Conservation (phyloP, 2,113 vertebrate genomes). For the Myrmecobius fasciatus region DNA sequence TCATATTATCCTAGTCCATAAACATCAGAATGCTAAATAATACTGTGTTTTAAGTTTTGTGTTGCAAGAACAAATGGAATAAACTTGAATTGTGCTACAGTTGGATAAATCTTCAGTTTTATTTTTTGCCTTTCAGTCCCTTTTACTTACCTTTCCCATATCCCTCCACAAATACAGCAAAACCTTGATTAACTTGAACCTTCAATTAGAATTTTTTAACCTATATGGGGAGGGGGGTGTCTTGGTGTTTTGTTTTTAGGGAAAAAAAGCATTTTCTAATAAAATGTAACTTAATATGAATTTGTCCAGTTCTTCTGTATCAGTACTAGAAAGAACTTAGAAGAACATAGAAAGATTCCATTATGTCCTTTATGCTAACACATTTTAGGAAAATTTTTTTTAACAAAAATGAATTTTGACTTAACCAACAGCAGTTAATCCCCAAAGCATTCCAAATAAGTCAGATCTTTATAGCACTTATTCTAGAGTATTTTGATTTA, state of each 20-base stretch:
- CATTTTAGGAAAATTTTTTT: not conserved
- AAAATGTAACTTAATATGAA: not conserved
- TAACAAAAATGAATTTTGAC: not conserved
- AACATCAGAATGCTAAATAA: slow-evolving; percentile 86
- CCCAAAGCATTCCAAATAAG: not conserved
- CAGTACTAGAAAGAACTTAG: not conserved
- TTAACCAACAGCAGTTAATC: not conserved
- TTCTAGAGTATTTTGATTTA: not conserved
- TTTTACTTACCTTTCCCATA: not conserved
- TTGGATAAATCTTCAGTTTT: slow-evolving; percentile 37
- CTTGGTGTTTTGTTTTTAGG: not conserved
- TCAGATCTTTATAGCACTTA: not conserved
- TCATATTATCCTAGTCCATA: slow-evolving; percentile 83
- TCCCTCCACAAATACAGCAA: not conserved
- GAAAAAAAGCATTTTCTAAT: not conserved
- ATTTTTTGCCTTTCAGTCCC: slow-evolving; percentile 37
- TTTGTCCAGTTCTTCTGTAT: not conserved
- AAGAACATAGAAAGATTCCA: not conserved
- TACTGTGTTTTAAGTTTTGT: slow-evolving; percentile 87
- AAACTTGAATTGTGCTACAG: slow-evolving; percentile 88
- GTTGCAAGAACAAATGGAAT: slow-evolving; percentile 90
- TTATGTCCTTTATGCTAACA: not conserved
- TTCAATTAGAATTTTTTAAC: not conserved
- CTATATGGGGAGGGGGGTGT: not conserved
- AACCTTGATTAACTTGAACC: not conserved